Percentiles rank a stretch among this genome's conserved stretches.
These are phyloP conservation scores for Montipora foliosa DNA, from an alignment of 64 coral and sea anemone genomes.

Conservation along the genomic window DNA sequence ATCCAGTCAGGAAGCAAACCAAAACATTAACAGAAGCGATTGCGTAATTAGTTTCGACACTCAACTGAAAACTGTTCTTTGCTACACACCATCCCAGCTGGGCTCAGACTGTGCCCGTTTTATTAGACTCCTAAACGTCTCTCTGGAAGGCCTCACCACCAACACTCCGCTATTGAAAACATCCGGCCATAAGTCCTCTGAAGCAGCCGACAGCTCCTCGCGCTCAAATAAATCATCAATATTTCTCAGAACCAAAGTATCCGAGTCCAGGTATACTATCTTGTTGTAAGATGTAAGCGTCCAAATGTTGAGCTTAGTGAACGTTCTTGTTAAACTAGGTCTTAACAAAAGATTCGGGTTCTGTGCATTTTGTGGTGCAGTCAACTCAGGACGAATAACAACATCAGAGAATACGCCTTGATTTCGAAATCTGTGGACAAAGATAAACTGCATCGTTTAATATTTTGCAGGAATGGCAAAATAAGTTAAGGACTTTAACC, in stretches of 20 bases:
- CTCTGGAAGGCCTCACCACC: not conserved
- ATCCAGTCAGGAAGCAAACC: too few species aligned
- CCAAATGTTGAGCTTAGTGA: constrained; percentile 1
- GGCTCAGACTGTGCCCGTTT: not conserved
- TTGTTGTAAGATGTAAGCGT: not conserved
- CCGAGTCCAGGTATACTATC: not conserved
- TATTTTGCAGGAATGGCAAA: not conserved
- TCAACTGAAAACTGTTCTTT: not conserved
- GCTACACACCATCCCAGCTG: not conserved
- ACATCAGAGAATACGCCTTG: not conserved
- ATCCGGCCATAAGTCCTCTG: constrained; percentile 4
- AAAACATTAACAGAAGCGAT: too few species aligned
- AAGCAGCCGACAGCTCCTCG: not conserved
- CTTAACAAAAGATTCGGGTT: constrained; percentile 2
- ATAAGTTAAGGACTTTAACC: too few species aligned
- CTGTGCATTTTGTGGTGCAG: not conserved
- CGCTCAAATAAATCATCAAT: not conserved
- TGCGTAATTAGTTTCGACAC: too few species aligned
- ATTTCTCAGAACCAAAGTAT: not conserved
- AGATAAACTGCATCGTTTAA: not conserved
- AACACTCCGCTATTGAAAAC: not conserved
- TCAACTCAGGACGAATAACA: constrained; percentile 4
- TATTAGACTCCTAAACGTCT: not conserved
- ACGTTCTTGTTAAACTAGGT: not conserved
- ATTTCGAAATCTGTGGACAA: not conserved